Evolutionary conservation across 2,113 vertebrate species (phyloP).

Genomic region (Tautogolabrus adspersus): DNA sequence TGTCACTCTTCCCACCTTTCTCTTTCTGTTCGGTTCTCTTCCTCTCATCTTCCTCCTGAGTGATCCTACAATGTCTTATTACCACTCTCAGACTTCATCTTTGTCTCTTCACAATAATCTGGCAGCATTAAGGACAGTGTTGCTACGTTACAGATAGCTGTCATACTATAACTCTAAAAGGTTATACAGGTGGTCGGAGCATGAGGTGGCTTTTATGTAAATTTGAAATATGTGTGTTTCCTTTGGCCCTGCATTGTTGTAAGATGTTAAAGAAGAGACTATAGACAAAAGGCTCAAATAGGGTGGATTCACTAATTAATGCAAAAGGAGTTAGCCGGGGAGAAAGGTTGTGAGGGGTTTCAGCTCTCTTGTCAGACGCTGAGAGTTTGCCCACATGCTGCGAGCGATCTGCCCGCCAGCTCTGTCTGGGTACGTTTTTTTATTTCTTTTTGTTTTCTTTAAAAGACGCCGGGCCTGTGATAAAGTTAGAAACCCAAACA

Average conservation of each 20-base stretch:
- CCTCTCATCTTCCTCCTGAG: constrained; percentile 17
- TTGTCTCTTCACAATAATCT: constrained; percentile 13
- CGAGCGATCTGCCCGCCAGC: constrained; percentile 34
- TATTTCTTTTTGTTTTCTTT: constrained; percentile 30
- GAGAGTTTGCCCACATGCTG: constrained; percentile 36
- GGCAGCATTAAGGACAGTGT: constrained; percentile 25
- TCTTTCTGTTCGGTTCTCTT: constrained; percentile 8
- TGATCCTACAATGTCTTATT: constrained; percentile 6
- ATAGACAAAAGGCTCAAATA: neutral
- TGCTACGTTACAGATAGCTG: constrained; percentile 21
- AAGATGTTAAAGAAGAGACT: neutral
- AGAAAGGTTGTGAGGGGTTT: constrained; percentile 4
- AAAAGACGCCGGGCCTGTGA: constrained; percentile 32
- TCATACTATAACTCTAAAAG: constrained; percentile 20
- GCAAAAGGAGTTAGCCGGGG: neutral
- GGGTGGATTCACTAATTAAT: neutral
- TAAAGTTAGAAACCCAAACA: constrained; percentile 70
- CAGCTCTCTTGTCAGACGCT: constrained; percentile 30
- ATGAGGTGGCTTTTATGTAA: constrained; percentile 17
- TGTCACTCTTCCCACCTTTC: neutral
- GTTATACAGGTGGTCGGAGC: neutral
- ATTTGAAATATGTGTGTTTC: neutral
- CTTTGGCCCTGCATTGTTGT: neutral
- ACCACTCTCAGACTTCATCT: neutral
- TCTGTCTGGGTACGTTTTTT: constrained; percentile 29